These are phyloP conservation scores for Diadromus collaris DNA, from an alignment of 2,888 invertebrate genomes.

Conservation along the genomic window DNA sequence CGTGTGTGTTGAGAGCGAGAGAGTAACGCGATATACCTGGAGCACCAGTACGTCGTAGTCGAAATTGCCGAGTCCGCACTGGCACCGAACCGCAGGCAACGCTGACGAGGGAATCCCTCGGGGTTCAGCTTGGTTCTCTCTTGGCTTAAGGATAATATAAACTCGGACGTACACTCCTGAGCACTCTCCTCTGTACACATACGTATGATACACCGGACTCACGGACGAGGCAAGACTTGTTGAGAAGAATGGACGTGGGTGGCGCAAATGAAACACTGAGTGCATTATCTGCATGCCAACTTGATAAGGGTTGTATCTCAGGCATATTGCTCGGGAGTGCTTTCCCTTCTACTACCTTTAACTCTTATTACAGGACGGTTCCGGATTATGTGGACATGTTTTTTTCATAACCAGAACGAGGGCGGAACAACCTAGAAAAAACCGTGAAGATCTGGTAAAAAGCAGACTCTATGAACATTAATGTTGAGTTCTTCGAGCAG, in stretches of 20 bases:
- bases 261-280: conserved; percentile 59
- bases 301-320: conserved; percentile 59
- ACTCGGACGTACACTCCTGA: conserved; percentile 41
- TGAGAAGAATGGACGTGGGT: conserved; percentile 60
- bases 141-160: conserved; percentile 53
- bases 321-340: conserved; percentile 25
- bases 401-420: background rate
- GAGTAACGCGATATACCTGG: conserved; percentile 58
- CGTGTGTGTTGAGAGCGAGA: conserved; percentile 34
- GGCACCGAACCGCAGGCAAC: conserved; percentile 35
- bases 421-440: background rate
- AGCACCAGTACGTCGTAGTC: conserved; percentile 28
- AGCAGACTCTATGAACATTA: background rate
- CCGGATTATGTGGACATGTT: background rate
- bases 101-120: conserved; percentile 54
- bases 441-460: background rate
- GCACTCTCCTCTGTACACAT: conserved; percentile 23
- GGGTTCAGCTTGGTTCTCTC: conserved; percentile 44
- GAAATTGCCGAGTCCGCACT: conserved; percentile 46
- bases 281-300: conserved; percentile 63
- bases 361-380: background rate
- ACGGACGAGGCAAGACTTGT: conserved; percentile 51
- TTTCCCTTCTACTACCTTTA: conserved; percentile 1
- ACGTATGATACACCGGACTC: conserved; percentile 25
- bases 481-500: background rate